Conservation (phyloP, 2,113 vertebrate species). For the Menidia beryllina region DNA sequence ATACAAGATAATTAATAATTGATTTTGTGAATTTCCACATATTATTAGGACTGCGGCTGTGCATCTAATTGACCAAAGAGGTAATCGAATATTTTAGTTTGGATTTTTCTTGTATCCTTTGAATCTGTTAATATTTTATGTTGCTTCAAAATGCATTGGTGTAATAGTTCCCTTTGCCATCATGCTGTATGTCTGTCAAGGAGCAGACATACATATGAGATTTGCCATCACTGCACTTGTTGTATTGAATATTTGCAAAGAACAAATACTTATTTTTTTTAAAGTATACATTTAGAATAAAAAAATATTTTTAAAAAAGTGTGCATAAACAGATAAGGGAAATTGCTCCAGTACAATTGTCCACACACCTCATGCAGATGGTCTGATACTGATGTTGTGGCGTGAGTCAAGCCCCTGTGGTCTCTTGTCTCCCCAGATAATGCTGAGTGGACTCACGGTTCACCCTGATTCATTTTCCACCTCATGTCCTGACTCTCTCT, state of each 20-base stretch:
- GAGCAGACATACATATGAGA: too few species aligned
- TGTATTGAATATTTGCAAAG: too few species aligned
- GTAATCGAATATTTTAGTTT: not conserved
- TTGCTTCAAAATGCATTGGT: not conserved
- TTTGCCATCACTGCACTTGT: too few species aligned
- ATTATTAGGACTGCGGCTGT: not conserved
- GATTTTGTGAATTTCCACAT: slow-evolving; percentile 1
- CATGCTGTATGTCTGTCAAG: too few species aligned
- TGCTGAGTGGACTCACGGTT: slow-evolving; percentile 60
- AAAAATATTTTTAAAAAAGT: not conserved
- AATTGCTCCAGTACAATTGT: slow-evolving; percentile 42
- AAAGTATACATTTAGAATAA: too few species aligned
- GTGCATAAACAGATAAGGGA: slow-evolving; percentile 40
- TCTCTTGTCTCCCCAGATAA: slow-evolving; percentile 53
- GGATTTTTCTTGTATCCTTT: slow-evolving; percentile 1
- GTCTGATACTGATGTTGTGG: slow-evolving; percentile 32
- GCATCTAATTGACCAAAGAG: not conserved
- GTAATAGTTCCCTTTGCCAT: too few species aligned
- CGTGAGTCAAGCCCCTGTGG: slow-evolving; percentile 30
- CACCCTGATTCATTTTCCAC: slow-evolving; percentile 70
- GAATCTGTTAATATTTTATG: not conserved
- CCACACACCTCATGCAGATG: slow-evolving; percentile 28
- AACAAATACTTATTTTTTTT: too few species aligned
- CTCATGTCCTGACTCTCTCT: slow-evolving; percentile 48
- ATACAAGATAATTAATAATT: slow-evolving; percentile 22